These are phyloP conservation scores for Sphenodon punctatus DNA, from an alignment of 2,797 vertebrate species.

Conservation along the genomic window DNA sequence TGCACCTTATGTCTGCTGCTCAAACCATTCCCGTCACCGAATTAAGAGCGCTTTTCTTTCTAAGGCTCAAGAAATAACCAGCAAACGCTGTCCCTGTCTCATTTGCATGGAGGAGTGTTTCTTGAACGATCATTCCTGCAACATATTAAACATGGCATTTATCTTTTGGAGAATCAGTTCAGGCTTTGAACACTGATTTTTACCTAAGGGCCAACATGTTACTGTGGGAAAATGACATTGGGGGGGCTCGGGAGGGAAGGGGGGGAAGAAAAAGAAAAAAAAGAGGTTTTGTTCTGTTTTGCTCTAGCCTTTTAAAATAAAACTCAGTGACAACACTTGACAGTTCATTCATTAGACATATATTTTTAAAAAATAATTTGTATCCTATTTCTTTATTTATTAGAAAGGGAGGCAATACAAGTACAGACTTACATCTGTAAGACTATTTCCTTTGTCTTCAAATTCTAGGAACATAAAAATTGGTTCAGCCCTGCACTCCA, in stretches of 20 bases:
- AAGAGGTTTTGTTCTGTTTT: conserved; percentile 64
- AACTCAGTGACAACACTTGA: conserved; percentile 18
- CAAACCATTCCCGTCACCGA: rapidly evolving
- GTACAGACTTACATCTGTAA: neutral
- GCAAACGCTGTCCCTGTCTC: neutral
- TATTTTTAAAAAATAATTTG: too few relatives aligned
- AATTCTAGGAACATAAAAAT: neutral
- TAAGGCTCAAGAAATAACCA: neutral
- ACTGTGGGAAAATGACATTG: conserved; percentile 42
- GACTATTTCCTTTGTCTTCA: neutral
- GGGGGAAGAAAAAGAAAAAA: conserved; percentile 27
- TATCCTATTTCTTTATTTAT: too few relatives aligned
- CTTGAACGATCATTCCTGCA: neutral
- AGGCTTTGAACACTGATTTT: conserved; percentile 67
- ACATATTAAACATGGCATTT: conserved; percentile 45
- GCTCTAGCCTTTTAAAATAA: conserved; percentile 54
- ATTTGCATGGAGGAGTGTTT: rapidly evolving
- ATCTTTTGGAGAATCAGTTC: conserved; percentile 52
- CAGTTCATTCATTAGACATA: neutral
- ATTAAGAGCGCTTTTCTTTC: neutral
- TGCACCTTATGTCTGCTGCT: neutral
- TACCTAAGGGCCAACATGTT: conserved; percentile 52
- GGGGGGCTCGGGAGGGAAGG: neutral
- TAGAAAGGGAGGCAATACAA: too few relatives aligned
- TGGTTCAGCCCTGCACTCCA: too few relatives aligned